Conservation (phyloP, 2,888 invertebrate genomes). For the Erannis defoliaria region DNA sequence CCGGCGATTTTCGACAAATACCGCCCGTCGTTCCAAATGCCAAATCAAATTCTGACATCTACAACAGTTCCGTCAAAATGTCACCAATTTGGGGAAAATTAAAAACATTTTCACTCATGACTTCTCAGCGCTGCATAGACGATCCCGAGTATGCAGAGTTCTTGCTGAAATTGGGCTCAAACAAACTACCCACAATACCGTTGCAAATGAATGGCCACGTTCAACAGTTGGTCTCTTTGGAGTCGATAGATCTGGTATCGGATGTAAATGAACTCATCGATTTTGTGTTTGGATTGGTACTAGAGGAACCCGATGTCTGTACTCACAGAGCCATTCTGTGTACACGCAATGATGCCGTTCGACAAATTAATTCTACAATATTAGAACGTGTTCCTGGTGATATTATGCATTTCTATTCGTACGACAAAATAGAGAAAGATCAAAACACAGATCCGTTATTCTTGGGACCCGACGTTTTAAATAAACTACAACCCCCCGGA, state of each 20-base stretch:
- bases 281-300: too few relatives aligned
- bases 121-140: conserved; percentile 14
- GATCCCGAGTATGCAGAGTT: conserved; percentile 7
- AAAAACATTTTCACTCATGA: conserved; percentile 11
- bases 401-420: conserved; percentile 9
- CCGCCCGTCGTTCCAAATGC: conserved; percentile 11
- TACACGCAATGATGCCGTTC: too few relatives aligned
- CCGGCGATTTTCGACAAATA: conserved; percentile 30
- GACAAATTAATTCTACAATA: too few relatives aligned
- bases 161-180: conserved; percentile 20
- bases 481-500: too few relatives aligned
- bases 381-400: too few relatives aligned
- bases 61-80: conserved; percentile 5
- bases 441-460: too few relatives aligned
- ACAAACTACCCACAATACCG: not conserved
- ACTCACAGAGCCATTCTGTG: too few relatives aligned
- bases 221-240: conserved; percentile 3
- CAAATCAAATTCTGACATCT: conserved; percentile 6
- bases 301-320: too few relatives aligned
- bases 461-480: too few relatives aligned
- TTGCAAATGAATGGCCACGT: not conserved
- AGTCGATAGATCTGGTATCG: conserved; percentile 8
- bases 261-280: too few relatives aligned
- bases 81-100: conserved; percentile 11
- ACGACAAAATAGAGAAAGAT: conserved; percentile 1